Conservation (phyloP, 2,113 vertebrate species). For the Lipotes vexillifer region DNA sequence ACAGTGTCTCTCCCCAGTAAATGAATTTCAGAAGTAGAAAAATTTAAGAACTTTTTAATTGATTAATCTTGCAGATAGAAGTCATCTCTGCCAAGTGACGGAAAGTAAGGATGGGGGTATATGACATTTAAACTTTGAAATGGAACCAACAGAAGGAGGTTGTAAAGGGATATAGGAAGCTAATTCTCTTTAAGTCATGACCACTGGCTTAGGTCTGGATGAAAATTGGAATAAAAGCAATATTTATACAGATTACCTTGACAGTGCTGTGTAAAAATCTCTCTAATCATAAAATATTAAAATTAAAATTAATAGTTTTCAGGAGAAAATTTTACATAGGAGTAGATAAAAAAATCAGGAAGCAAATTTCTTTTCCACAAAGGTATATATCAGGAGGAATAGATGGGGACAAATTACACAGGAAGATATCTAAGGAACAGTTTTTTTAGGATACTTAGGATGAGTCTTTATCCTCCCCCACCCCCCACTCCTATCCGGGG, state of each 20-base stretch:
- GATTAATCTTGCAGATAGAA: neutral
- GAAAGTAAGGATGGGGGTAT: neutral
- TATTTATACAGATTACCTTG: neutral
- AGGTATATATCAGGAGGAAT: neutral
- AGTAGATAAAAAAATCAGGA: neutral
- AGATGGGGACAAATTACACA: neutral
- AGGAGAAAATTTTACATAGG: neutral
- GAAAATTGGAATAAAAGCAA: neutral
- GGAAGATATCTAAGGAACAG: neutral
- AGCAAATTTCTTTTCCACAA: neutral
- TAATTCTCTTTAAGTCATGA: neutral
- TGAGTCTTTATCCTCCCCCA: neutral
- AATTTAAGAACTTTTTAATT: neutral
- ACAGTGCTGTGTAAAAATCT: neutral
- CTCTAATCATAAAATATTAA: neutral
- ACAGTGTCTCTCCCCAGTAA: neutral
- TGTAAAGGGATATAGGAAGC: neutral
- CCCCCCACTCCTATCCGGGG: fast-evolving
- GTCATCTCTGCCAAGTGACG: neutral
- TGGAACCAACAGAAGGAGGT: neutral
- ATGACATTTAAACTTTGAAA: neutral
- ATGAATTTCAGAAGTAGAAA: neutral
- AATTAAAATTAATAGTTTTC: neutral
- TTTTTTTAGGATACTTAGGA: neutral
- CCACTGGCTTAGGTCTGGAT: neutral